Evolutionary conservation across 1,140 invertebrate species (phyloP).

Genomic region (Drosophila simulans): DNA sequence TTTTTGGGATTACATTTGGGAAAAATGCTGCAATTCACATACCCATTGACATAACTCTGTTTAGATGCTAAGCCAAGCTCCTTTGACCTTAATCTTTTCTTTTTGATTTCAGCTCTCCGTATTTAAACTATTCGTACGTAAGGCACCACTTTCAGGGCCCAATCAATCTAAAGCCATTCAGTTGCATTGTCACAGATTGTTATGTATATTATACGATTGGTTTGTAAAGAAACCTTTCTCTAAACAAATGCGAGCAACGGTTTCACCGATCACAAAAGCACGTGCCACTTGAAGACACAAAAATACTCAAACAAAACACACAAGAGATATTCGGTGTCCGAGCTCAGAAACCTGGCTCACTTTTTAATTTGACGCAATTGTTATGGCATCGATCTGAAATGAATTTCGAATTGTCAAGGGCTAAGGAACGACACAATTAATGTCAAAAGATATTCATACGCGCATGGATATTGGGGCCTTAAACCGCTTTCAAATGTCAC

Average conservation of each 20-base stretch:
- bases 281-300: conserved; percentile 73
- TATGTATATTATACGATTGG: conserved; percentile 53
- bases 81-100: conserved; percentile 36
- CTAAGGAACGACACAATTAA: conserved; percentile 75
- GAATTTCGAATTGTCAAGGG: conserved; percentile 65
- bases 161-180: conserved; percentile 65
- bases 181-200: conserved; percentile 59
- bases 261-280: conserved; percentile 76
- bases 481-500: conserved; percentile 78
- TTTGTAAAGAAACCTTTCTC: conserved; percentile 74
- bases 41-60: not conserved
- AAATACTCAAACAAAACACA: conserved; percentile 39
- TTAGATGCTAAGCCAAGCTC: conserved; percentile 7
- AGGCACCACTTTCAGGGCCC: conserved; percentile 58
- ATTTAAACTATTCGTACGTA: conserved; percentile 22
- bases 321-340: conserved; percentile 16
- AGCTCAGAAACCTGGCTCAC: conserved; percentile 39
- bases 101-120: conserved; percentile 1
- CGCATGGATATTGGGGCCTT: conserved; percentile 44
- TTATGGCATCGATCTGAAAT: conserved; percentile 70
- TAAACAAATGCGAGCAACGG: conserved; percentile 75
- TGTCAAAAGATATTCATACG: conserved; percentile 60
- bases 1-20: conserved; percentile 5
- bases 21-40: not conserved
- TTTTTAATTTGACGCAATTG: conserved; percentile 81